Base-by-base conservation (phyloP, 1,140 invertebrate species). In the Drosophila lacteicornis region DNA sequence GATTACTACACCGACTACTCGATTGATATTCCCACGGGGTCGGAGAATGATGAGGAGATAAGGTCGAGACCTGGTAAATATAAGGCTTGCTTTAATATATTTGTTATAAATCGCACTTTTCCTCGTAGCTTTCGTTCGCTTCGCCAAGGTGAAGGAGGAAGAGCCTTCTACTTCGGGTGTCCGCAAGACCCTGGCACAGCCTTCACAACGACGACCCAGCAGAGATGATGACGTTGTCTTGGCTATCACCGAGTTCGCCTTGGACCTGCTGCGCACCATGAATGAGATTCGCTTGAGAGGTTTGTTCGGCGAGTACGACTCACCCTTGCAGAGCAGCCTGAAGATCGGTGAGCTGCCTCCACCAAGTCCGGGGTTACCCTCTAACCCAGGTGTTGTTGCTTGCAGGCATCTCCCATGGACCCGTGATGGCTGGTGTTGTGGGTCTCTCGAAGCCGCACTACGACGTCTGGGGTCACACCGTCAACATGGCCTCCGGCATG, bases 401-500 rank as follows among this genome's bases (percentile, higher is more conserved):
- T 5, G 11, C 1, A 81, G 96, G 96, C 57, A 96, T 98, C 77
- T 95, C 96, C 5, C 95, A 96, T 82, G 97, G 97, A 0, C 95
- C 96, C 63, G 96, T 98, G 8, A 96, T 97, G 46, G 97, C 97
- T 1, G 98, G 97, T 4, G 97, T 98, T 7, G 96, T 98, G 4
- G 97, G 98, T 0, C 95, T 96, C 0, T 94, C 96, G 19, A 98
- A 98, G 88, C 97, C 97, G 1, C 94, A 97, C 4, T 91, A 80
- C 15, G 86, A 98, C 92, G 97, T 98, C 75, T 98, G 97, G 97
- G 98, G 98, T 0, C 96, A 98, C 93, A 96, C 97, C 4, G 98
- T 98, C 0, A 99, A 98, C 92, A 96, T 98, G 94, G 97, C 98
- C 4, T 98, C 97, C 3, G 94, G 97, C 75, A 97, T 98, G 96